Percentiles rank a stretch among this genome's conserved stretches.
phyloP scores from a whole-genome alignment of 2,113 vertebrate species.

The Brachirus orientalis region DNA sequence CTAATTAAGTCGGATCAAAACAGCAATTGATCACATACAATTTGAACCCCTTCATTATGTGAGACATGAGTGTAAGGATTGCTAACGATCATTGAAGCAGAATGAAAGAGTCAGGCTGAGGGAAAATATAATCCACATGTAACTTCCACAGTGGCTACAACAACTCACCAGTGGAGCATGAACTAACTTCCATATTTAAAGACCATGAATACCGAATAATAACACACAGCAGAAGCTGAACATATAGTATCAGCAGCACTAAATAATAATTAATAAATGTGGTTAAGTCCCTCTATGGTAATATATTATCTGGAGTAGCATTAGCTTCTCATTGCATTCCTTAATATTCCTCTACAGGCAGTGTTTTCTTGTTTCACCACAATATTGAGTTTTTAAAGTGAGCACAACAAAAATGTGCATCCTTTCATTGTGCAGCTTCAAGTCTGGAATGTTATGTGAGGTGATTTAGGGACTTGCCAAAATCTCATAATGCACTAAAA shows the following conservation, averaged over 20 bases:
- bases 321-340: slow-evolving; percentile 1
- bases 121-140: slow-evolving; percentile 61
- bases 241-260: too few relatives aligned
- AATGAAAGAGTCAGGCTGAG: slow-evolving; percentile 57
- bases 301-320: too few relatives aligned
- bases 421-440: slow-evolving; percentile 23
- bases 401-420: slow-evolving; percentile 35
- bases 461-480: slow-evolving; percentile 24
- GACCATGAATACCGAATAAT: too few relatives aligned
- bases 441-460: slow-evolving; percentile 7
- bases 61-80: slow-evolving; percentile 75
- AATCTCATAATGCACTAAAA: slow-evolving; percentile 25
- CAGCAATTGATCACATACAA: slow-evolving; percentile 75
- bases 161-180: too few relatives aligned
- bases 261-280: too few relatives aligned
- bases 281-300: too few relatives aligned
- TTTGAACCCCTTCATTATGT: slow-evolving; percentile 74
- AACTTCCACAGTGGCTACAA: too few relatives aligned
- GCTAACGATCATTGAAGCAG: slow-evolving; percentile 73
- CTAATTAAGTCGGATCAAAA: slow-evolving; percentile 79
- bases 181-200: too few relatives aligned
- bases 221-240: too few relatives aligned
- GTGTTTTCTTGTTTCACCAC: slow-evolving; percentile 5
- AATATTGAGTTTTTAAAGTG: slow-evolving; percentile 7
- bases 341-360: slow-evolving; percentile 19